phyloP scores from a whole-genome alignment of 1,140 invertebrate genomes.

The Hycleus cichorii region DNA sequence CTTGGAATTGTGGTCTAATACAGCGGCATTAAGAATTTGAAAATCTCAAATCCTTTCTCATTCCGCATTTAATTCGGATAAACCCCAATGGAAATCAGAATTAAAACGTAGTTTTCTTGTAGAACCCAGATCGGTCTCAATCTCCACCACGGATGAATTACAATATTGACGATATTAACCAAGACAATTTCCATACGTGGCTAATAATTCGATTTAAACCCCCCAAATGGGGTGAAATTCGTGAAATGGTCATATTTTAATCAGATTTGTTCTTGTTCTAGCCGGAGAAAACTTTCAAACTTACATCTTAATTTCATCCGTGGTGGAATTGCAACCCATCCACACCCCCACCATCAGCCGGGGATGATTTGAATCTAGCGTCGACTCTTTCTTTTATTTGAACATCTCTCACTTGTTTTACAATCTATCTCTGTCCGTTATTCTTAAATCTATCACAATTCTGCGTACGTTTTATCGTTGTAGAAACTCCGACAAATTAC shows the following conservation, averaged over 20 bases:
- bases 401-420: slow-evolving; percentile 35
- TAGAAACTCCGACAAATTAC: slow-evolving; percentile 35
- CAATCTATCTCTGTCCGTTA: slow-evolving; percentile 37
- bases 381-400: slow-evolving; percentile 33
- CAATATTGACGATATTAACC: no score
- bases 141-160: slow-evolving; percentile 19
- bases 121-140: slow-evolving; percentile 14
- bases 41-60: slow-evolving; percentile 38
- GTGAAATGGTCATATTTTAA: no score
- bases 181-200: no score
- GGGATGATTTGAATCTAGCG: not conserved
- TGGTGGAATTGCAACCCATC: no score
- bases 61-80: slow-evolving; percentile 37
- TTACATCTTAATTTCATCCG: no score
- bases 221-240: no score
- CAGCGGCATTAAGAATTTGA: slow-evolving; percentile 36
- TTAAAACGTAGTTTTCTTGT: slow-evolving; percentile 39
- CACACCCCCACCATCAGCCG: no score
- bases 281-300: no score
- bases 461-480: slow-evolving; percentile 38
- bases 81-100: slow-evolving; percentile 40
- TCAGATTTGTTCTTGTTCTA: no score
- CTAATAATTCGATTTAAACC: no score
- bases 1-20: slow-evolving; percentile 30
- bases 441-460: slow-evolving; percentile 40